phyloP scores from a whole-genome alignment of 2,888 invertebrate species.

The Lepas anatifera region DNA sequence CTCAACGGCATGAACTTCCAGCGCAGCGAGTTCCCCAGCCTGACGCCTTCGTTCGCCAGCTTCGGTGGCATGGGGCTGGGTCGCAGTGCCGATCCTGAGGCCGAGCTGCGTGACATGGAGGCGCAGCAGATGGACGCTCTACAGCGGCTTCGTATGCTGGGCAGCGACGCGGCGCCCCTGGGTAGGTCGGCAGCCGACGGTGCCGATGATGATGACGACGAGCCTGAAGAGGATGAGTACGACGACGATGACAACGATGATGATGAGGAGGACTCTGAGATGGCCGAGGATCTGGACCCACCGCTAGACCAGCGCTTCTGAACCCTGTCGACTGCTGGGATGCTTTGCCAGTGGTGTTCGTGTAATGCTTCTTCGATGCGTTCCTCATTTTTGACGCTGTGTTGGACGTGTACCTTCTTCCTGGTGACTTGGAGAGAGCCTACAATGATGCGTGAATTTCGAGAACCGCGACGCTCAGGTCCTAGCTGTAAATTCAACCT shows the following conservation, averaged over 20 bases:
- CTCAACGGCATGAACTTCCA: slow-evolving; percentile 7
- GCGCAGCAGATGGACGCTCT: neutral
- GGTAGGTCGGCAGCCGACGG: neutral
- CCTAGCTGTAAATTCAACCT: too few species aligned
- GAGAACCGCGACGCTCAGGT: too few species aligned
- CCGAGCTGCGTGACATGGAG: neutral
- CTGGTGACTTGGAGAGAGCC: too few species aligned
- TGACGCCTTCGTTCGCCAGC: neutral
- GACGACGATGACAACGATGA: neutral
- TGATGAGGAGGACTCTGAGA: neutral
- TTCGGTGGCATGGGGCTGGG: neutral
- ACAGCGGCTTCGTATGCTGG: neutral
- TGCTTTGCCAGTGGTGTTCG: too few species aligned
- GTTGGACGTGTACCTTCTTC: too few species aligned
- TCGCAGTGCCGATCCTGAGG: neutral
- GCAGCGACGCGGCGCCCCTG: neutral
- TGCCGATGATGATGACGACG: neutral
- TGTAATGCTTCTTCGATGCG: too few species aligned
- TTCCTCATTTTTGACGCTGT: too few species aligned
- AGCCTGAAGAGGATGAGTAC: neutral
- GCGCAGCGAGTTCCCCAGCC: neutral
- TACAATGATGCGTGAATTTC: too few species aligned
- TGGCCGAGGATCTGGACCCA: slow-evolving; percentile 1
- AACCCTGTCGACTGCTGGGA: too few species aligned
- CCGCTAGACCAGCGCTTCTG: slow-evolving; percentile 2